Percentiles rank a stretch among this genome's conserved stretches.
phyloP scores from a whole-genome alignment of 2,797 vertebrate genomes.

The Sebastes diploproa region DNA sequence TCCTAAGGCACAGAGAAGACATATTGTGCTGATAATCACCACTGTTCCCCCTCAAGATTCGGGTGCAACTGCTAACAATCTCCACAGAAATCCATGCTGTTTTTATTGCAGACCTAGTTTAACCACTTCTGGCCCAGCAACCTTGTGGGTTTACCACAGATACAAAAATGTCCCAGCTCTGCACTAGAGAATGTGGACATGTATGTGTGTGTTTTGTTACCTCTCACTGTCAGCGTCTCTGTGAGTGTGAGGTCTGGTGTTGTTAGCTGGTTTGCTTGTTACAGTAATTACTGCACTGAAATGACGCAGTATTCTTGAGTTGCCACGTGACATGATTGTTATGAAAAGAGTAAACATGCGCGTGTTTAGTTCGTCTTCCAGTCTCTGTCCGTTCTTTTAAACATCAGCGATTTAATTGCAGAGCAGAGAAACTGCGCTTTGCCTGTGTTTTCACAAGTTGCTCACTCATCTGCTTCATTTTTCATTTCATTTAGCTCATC shows the following conservation, averaged over 20 bases:
- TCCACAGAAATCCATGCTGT: slow-evolving; percentile 11
- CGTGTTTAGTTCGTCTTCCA: neutral
- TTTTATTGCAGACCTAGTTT: slow-evolving; percentile 37
- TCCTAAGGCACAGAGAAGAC: slow-evolving; percentile 5
- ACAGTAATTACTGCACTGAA: slow-evolving; percentile 16
- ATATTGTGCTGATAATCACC: slow-evolving; percentile 11
- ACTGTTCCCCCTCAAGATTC: neutral
- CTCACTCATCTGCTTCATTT: slow-evolving; percentile 13
- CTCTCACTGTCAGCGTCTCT: slow-evolving; percentile 9
- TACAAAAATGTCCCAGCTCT: slow-evolving; percentile 25
- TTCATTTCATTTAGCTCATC: neutral
- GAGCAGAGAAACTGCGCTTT: neutral
- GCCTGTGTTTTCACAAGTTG: slow-evolving; percentile 1
- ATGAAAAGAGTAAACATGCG: slow-evolving; percentile 7
- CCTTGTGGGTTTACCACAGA: slow-evolving; percentile 25
- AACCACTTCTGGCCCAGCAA: slow-evolving; percentile 15
- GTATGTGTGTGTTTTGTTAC: slow-evolving; percentile 6
- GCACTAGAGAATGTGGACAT: neutral
- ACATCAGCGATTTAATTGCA: neutral
- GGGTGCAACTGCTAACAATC: slow-evolving; percentile 4
- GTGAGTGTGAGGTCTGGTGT: slow-evolving; percentile 11
- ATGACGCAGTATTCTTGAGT: neutral
- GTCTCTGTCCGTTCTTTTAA: neutral
- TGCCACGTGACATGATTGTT: neutral
- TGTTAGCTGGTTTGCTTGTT: slow-evolving; percentile 31